phyloP scores from a whole-genome alignment of 1,140 invertebrate genomes.

The Stenopsyche tienmushanensis region DNA sequence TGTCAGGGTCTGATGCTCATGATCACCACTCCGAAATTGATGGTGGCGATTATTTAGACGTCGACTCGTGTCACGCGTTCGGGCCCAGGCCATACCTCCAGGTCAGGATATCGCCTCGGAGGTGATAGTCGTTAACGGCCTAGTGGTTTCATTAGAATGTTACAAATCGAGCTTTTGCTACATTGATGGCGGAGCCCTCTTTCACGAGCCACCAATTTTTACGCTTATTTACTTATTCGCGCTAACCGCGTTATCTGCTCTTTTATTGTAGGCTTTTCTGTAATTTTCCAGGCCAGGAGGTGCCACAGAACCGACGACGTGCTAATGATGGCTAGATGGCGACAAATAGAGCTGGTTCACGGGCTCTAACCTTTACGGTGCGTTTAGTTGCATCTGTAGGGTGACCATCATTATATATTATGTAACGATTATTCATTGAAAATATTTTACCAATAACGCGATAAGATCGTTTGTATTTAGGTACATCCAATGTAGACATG shows the following conservation, averaged over 20 bases:
- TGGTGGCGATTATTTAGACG: not conserved
- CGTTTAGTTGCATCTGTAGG: too few relatives aligned
- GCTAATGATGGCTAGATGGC: conserved; percentile 13
- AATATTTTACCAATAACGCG: too few relatives aligned
- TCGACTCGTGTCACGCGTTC: not conserved
- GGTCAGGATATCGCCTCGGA: too few relatives aligned
- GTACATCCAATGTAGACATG: too few relatives aligned
- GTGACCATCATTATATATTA: too few relatives aligned
- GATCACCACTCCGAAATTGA: not conserved
- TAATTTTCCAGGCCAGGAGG: conserved; percentile 18
- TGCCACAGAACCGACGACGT: not conserved
- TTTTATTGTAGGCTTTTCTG: conserved; percentile 12
- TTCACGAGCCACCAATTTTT: conserved; percentile 20
- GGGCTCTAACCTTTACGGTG: not conserved
- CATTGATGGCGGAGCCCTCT: not conserved
- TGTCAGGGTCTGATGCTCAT: not conserved
- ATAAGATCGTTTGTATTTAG: too few relatives aligned
- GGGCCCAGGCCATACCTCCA: too few relatives aligned
- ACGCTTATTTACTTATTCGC: conserved; percentile 21
- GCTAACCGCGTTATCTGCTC: conserved; percentile 15
- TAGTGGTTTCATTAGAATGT: too few relatives aligned
- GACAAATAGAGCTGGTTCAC: not conserved
- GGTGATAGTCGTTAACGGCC: too few relatives aligned
- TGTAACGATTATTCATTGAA: too few relatives aligned
- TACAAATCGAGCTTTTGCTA: not conserved